These are phyloP conservation scores for Drosophila sulfurigaster DNA, from an alignment of 1,140 invertebrate species.

Conservation along the genomic window DNA sequence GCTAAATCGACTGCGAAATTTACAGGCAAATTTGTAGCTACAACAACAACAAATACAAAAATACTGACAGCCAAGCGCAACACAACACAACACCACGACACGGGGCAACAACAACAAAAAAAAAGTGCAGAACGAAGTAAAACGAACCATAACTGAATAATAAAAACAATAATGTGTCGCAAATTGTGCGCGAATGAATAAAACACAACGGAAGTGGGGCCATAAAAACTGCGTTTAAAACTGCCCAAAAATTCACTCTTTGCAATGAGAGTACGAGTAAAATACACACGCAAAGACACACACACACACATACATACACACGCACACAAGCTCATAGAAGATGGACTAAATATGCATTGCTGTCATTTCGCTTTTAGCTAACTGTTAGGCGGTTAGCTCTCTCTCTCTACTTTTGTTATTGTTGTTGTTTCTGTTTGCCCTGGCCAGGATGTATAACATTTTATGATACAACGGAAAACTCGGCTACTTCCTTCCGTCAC, in stretches of 20 bases:
- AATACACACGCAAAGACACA: neutral
- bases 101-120: slow-evolving; percentile 6
- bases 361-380: neutral
- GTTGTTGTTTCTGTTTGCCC: neutral
- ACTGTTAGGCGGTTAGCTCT: slow-evolving; percentile 7
- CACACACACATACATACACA: slow-evolving; percentile 8
- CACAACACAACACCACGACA: neutral
- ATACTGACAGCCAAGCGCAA: neutral
- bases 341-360: slow-evolving; percentile 57
- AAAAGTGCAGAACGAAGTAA: neutral
- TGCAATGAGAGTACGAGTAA: neutral
- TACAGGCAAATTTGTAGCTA: slow-evolving; percentile 42
- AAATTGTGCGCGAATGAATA: slow-evolving; percentile 81
- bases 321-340: slow-evolving; percentile 21
- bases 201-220: slow-evolving; percentile 77
- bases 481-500: slow-evolving; percentile 74
- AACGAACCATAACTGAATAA: slow-evolving; percentile 57
- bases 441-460: slow-evolving; percentile 73
- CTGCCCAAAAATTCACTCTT: slow-evolving; percentile 35
- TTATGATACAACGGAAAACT: slow-evolving; percentile 80
- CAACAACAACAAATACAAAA: slow-evolving; percentile 4
- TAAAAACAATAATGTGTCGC: slow-evolving; percentile 81
- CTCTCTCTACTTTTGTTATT: too few relatives aligned
- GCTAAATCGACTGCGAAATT: slow-evolving; percentile 70
- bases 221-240: slow-evolving; percentile 79